phyloP scores from a whole-genome alignment of 2,797 vertebrate genomes.

The Taeniopygia guttata region DNA sequence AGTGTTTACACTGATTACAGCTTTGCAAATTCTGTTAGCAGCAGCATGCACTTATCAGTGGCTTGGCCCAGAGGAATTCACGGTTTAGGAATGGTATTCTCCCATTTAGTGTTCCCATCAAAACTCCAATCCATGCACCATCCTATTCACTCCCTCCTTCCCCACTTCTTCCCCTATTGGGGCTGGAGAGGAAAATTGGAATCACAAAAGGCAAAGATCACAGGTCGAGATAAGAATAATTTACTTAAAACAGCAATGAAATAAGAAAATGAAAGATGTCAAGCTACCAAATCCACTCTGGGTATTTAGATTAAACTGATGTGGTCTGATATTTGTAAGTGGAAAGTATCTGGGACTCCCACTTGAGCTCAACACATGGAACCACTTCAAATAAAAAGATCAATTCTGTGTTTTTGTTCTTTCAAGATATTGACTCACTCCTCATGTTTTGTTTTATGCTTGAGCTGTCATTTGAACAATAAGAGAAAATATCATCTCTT shows the following conservation, averaged over 20 bases:
- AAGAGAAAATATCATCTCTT: not conserved
- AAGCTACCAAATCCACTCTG: not conserved
- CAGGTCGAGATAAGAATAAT: not conserved
- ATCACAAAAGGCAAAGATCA: not conserved
- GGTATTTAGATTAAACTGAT: not conserved
- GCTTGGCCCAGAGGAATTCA: not conserved
- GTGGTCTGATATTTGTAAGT: not conserved
- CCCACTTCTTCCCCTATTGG: accelerated
- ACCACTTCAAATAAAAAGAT: not conserved
- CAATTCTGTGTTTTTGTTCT: not conserved
- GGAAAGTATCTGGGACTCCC: not conserved
- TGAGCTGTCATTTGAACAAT: not conserved
- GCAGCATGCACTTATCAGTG: not conserved
- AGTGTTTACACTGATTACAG: not conserved
- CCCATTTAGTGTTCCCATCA: not conserved
- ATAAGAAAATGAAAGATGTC: accelerated
- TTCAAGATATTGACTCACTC: not conserved
- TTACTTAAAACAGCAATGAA: not conserved
- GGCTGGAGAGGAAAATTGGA: not conserved
- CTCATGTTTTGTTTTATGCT: conserved; percentile 5
- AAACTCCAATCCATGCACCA: accelerated
- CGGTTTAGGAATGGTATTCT: not conserved
- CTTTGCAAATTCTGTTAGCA: not conserved
- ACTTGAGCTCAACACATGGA: not conserved
- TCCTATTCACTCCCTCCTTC: not conserved